Evolutionary conservation across 2,888 invertebrate species (phyloP).

Genomic region (Halictus ligatus): DNA sequence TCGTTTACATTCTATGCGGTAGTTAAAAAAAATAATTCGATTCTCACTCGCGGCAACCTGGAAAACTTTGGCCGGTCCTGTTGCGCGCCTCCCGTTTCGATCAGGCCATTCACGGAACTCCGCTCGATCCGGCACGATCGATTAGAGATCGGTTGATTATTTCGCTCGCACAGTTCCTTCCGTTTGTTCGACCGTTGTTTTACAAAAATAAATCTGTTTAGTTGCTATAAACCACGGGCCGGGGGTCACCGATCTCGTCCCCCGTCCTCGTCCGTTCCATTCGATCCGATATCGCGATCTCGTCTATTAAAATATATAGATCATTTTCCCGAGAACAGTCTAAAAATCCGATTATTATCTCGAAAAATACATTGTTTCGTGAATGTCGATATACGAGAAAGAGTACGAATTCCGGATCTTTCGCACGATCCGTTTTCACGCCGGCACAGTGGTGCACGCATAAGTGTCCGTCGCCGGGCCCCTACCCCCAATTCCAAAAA

Average conservation of each 20-base stretch:
- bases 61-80: constrained; percentile 39
- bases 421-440: not conserved
- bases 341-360: constrained; percentile 23
- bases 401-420: constrained; percentile 35
- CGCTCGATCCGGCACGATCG: constrained; percentile 17
- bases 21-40: constrained; percentile 72
- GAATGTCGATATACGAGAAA: constrained; percentile 30
- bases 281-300: constrained; percentile 39
- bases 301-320: constrained; percentile 46
- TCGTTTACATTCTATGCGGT: constrained; percentile 60
- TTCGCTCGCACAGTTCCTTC: not conserved
- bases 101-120: constrained; percentile 46
- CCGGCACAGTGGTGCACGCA: not conserved
- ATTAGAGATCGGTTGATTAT: constrained; percentile 22
- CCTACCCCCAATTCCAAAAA: not conserved
- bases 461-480: not conserved
- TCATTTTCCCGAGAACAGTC: constrained; percentile 8
- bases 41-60: constrained; percentile 49
- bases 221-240: constrained; percentile 29
- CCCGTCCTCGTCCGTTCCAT: not conserved
- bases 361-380: constrained; percentile 46
- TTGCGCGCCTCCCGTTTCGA: constrained; percentile 26
- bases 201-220: constrained; percentile 65
- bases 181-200: constrained; percentile 18
- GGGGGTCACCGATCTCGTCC: constrained; percentile 32